Evolutionary conservation across 1,140 invertebrate species (phyloP), one percentile per base, ranked within the genome.

Genomic region (Meloidogyne hapla): DNA sequence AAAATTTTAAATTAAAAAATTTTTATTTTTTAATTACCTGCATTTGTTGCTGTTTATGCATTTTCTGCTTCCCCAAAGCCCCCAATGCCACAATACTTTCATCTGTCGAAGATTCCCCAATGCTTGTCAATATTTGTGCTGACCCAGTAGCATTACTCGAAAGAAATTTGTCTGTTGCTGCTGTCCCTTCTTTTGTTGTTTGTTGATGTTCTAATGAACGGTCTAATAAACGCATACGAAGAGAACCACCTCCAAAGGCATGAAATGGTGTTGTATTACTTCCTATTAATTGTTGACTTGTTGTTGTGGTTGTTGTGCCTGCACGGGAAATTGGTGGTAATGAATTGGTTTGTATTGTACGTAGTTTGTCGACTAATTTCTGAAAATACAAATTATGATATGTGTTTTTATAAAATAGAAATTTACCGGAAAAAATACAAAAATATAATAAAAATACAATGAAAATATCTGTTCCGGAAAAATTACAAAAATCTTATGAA

Each of bases 281-380:
- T 23, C 12, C 71, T 2, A 23, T 64, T 61, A 80, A 26, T 82
- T 74, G 48, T 82, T 81, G 75, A 80, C 56, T 33, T 28, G 56
- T 73, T 56, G 42, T 72, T 61, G 71, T 73, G 0, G 69, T 72
- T 21, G 71, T 28, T 18, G 71, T 64, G 21, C 71, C 56, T 5
- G 56, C 18, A n/a, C 56, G 64, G 0, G 38, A 61, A 21, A 64
- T 80, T 38, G 83, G 84, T 18, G 85, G 67, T 38, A 85, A 86
- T 9, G 79, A 76, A n/a, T 73, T 73, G 13, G 83, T 79, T 56
- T 86, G 79, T 61, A 84, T 85, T 56, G 80, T 84, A 40, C 79
- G 76, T 69, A 85, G 38, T 75, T 83, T 83, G 63, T 79, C 81
- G 21, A 76, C 83, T 66, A 85, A 65, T 77, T 84, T 84, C 77